phyloP scores from a whole-genome alignment of 53 echinoderm and acorn worm species.

The Holothuria scabra region DNA sequence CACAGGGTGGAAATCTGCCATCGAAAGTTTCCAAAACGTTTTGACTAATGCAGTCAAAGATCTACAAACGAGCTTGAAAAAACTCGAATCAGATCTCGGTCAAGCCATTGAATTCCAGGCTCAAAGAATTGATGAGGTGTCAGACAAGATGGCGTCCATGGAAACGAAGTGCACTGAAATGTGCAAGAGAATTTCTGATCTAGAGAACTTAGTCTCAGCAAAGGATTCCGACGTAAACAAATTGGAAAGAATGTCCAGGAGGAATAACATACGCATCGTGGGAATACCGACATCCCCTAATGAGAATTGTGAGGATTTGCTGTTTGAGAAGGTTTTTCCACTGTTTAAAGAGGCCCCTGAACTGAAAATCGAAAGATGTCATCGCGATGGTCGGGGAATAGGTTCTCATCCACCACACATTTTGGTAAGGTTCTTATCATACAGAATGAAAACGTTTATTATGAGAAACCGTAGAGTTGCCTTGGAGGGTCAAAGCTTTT shows the following conservation, averaged over 20 bases:
- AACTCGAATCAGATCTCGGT: background rate
- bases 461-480: background rate
- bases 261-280: too few relatives aligned
- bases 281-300: too few relatives aligned
- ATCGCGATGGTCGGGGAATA: background rate
- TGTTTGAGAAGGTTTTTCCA: too few relatives aligned
- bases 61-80: background rate
- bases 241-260: too few relatives aligned
- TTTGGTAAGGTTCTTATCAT: background rate
- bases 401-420: background rate
- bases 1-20: background rate
- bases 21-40: slow-evolving; percentile 10
- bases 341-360: too few relatives aligned
- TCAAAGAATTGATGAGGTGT: slow-evolving; percentile 2
- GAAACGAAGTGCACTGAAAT: too few relatives aligned
- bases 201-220: too few relatives aligned
- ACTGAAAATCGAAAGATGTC: too few relatives aligned
- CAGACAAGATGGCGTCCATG: background rate
- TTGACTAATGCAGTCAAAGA: background rate
- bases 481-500: too few relatives aligned
- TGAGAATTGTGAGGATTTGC: too few relatives aligned
- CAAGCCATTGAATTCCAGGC: slow-evolving; percentile 2
- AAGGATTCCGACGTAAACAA: too few relatives aligned
- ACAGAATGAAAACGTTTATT: background rate
- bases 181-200: too few relatives aligned